Evolutionary conservation across 1,140 invertebrate species (phyloP).

Genomic region (Pachypsylla venusta): DNA sequence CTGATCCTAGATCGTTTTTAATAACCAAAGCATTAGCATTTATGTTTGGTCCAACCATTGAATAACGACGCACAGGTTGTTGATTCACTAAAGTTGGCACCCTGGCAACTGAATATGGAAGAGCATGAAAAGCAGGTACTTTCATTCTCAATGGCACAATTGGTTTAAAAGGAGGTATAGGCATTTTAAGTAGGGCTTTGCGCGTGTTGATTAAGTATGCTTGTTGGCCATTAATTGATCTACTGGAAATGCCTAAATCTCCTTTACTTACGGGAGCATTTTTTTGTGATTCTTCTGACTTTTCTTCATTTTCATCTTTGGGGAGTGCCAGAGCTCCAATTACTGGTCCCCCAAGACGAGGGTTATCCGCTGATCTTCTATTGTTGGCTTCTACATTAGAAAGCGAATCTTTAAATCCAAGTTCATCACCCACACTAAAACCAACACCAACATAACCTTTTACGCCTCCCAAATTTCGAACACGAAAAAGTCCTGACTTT

Average conservation of each 20-base stretch:
- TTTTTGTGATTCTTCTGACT: neutral
- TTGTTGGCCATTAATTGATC: neutral
- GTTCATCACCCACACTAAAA: constrained; percentile 65
- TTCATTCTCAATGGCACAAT: constrained; percentile 34
- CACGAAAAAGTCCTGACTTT: constrained; percentile 73
- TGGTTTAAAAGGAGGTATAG: constrained; percentile 56
- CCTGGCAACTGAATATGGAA: constrained; percentile 38
- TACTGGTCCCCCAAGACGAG: constrained; percentile 4
- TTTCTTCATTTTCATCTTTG: neutral
- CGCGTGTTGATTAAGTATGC: constrained; percentile 1
- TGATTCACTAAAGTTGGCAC: constrained; percentile 26
- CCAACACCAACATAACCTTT: constrained; percentile 73
- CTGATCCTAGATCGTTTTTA: constrained; percentile 21
- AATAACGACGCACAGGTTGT: constrained; percentile 16
- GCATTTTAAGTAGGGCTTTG: constrained; percentile 8
- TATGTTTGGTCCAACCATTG: neutral
- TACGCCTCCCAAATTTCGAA: constrained; percentile 71
- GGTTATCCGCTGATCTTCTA: constrained; percentile 40
- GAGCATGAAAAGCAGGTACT: constrained; percentile 32
- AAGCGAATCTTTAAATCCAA: constrained; percentile 61
- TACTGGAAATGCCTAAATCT: neutral
- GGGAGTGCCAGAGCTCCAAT: constrained; percentile 4
- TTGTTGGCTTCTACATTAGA: constrained; percentile 51
- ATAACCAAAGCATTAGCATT: constrained; percentile 8
- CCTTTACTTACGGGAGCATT: neutral